A percentile compares a stretch with the other conserved stretches of the same genome.
Conservation (phyloP, 2,888 invertebrate genomes). For the Micropterix aruncella region DNA sequence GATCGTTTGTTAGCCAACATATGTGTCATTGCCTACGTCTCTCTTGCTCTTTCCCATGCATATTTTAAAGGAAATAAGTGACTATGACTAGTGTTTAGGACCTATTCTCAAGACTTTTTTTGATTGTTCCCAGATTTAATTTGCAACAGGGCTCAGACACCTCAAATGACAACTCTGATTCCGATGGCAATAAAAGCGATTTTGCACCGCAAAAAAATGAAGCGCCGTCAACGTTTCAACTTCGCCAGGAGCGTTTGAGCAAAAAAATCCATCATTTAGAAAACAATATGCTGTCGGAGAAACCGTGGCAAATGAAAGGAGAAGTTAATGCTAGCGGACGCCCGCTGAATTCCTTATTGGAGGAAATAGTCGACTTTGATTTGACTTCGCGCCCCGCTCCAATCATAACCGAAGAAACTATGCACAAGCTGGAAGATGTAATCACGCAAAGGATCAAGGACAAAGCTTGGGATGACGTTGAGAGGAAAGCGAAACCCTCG, state of each 20-base stretch:
- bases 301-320: conserved; percentile 89
- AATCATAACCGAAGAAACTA: conserved; percentile 83
- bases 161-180: conserved; percentile 16
- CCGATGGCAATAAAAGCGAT: conserved; percentile 7
- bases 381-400: conserved; percentile 73
- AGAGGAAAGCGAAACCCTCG: conserved; percentile 70
- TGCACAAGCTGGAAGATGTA: conserved; percentile 74
- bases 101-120: too few species aligned
- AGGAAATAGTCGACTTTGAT: conserved; percentile 87
- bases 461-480: conserved; percentile 88
- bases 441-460: conserved; percentile 88
- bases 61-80: too few species aligned
- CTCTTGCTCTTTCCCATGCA: too few species aligned
- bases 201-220: conserved; percentile 5
- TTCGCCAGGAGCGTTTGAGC: conserved; percentile 55
- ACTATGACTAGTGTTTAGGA: too few species aligned
- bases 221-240: conserved; percentile 52
- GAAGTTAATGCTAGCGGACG: conserved; percentile 67
- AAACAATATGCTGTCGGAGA: conserved; percentile 60
- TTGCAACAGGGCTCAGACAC: background rate
- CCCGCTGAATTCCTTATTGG: conserved; percentile 84
- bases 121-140: background rate
- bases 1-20: too few species aligned
- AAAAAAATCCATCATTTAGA: conserved; percentile 57
- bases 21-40: too few species aligned